Percentiles rank a stretch among this genome's conserved stretches.
Conservation (phyloP, 2,113 vertebrate genomes). For the Triplophysa tibetana region DNA sequence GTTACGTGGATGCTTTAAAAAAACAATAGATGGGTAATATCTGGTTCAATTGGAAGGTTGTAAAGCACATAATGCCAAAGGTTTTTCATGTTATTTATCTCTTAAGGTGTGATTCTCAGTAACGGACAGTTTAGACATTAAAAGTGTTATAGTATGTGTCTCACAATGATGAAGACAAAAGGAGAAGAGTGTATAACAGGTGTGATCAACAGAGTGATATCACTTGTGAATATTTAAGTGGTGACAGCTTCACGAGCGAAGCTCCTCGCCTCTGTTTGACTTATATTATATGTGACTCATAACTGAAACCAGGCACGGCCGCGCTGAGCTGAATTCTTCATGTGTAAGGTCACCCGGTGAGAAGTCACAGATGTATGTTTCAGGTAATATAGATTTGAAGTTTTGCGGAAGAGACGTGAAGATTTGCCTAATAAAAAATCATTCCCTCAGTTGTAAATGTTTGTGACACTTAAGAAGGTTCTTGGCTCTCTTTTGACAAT, state of each 20-base stretch:
- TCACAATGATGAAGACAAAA: neutral
- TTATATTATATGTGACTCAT: slow-evolving; percentile 52
- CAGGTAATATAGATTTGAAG: slow-evolving; percentile 43
- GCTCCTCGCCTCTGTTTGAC: slow-evolving; percentile 31
- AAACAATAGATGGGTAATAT: too few species aligned
- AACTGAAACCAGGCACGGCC: slow-evolving; percentile 43
- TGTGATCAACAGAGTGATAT: slow-evolving; percentile 32
- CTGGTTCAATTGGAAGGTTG: neutral
- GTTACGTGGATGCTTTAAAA: too few species aligned
- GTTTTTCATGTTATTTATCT: neutral
- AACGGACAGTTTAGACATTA: neutral
- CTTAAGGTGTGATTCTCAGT: neutral
- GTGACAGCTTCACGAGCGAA: slow-evolving; percentile 39
- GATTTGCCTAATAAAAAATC: neutral
- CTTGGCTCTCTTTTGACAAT: neutral
- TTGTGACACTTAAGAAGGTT: neutral
- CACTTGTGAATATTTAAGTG: slow-evolving; percentile 33
- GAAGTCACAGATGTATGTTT: slow-evolving; percentile 43
- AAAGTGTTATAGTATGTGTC: neutral
- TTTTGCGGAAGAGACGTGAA: neutral
- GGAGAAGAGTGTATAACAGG: neutral
- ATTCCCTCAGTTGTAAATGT: neutral
- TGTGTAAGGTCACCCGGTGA: slow-evolving; percentile 13
- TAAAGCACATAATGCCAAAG: neutral
- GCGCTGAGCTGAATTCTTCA: slow-evolving; percentile 31